Base-by-base conservation (phyloP, 2,113 vertebrate species). In the Trematomus loennbergii region DNA sequence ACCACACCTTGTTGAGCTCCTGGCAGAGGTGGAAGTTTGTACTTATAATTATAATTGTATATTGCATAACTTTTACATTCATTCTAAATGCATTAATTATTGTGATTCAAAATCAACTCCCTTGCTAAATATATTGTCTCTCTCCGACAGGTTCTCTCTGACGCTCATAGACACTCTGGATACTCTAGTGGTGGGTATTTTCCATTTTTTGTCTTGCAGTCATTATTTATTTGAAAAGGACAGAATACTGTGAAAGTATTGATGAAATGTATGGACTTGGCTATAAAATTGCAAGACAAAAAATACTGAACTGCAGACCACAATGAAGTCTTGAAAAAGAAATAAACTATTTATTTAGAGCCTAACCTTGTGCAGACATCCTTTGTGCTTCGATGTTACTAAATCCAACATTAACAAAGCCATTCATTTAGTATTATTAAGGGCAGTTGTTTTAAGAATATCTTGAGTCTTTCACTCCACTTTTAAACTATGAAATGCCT, bases 151-250 rank as follows among this genome's bases (percentile, higher is more conserved):
- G 89, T 99, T 99, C 94, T 99, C 98, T 15, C 93, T 99, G 89
- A 99, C 97, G 18, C 94, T 99, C 81, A 97, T 99, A 65, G 98
- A 99, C 93, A 97, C 98, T 49, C 94, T 99, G 94, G 98, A 99
- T 89, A 99, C 98, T 87, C 96, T 99, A 83, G 97, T 96, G 96
- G 98, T 99, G 12, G 53, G 5, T 65, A 0, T 78, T 63, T 13
- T 25, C 45, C 13, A 11, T 33, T 9, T 49, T 68, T 66, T 16
- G n/a, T 55, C 5, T 54, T 36, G 20, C 6, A 13, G 13, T 46
- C 13, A 1, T n/a, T 65, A 40, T 58, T 29, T 3, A 55, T 73
- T 57, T 78, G 2, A 20, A 45, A 61, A 15, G 3, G 33, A 11
- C 3, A 25, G 45, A 40, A 29, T 15, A 65, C 9, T 9, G n/a